Percentiles rank a stretch among this genome's conserved stretches.
phyloP scores from a whole-genome alignment of 2,888 invertebrate species.

The Tetragonisca angustula region DNA sequence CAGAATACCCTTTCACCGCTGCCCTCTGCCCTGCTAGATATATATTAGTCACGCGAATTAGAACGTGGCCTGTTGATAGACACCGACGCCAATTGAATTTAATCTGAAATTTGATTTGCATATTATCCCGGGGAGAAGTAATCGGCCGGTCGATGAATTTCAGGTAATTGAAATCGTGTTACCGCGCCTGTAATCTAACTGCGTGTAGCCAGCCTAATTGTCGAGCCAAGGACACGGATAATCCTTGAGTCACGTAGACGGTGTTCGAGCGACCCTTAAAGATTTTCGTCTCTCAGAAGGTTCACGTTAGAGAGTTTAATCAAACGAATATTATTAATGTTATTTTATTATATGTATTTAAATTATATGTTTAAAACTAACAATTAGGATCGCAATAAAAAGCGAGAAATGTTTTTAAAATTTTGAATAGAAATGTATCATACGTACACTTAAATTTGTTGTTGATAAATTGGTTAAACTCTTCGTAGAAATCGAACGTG shows the following conservation, averaged over 20 bases:
- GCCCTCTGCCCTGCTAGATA: neutral
- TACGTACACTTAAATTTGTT: too few relatives aligned
- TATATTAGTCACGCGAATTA: slow-evolving; percentile 34
- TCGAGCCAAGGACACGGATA: slow-evolving; percentile 46
- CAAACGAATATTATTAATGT: too few relatives aligned
- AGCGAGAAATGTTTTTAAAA: too few relatives aligned
- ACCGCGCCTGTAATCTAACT: slow-evolving; percentile 52
- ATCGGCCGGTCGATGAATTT: slow-evolving; percentile 62
- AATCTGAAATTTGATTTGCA: slow-evolving; percentile 57
- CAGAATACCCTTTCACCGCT: neutral
- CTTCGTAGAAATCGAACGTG: too few relatives aligned
- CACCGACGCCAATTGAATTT: slow-evolving; percentile 46
- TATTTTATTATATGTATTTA: too few relatives aligned
- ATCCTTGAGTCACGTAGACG: slow-evolving; percentile 42
- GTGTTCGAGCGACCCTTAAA: neutral
- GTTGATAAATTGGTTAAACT: too few relatives aligned
- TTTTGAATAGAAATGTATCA: too few relatives aligned
- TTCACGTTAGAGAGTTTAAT: too few relatives aligned
- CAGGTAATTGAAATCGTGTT: slow-evolving; percentile 63
- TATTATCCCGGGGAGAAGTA: slow-evolving; percentile 52
- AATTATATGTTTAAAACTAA: too few relatives aligned
- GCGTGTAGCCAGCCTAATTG: slow-evolving; percentile 49
- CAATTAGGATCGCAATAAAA: too few relatives aligned
- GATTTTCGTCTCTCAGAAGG: neutral
- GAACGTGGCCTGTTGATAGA: slow-evolving; percentile 43